Base-by-base conservation (phyloP, 2,113 vertebrate genomes). In the Parus major region DNA sequence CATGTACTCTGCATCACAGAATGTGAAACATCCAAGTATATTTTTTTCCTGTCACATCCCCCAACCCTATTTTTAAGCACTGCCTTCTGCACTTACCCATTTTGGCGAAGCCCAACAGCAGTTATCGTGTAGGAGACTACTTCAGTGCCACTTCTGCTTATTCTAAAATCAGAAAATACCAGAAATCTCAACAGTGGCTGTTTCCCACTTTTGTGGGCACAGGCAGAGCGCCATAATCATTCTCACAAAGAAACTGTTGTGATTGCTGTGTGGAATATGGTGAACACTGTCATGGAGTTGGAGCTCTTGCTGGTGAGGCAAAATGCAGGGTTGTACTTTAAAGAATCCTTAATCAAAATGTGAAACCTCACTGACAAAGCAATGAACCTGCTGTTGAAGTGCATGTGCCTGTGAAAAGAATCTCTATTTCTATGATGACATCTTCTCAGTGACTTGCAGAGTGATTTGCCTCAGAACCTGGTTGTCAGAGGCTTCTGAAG, bases 51-150 rank as follows among this genome's bases (percentile, higher is more conserved):
- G 66, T 75, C 53, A 53, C 75, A 82, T 90, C 78, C 84, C 73
- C 41, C 31, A 86, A 28, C 47, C 75, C 57, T 95, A 71, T 94
- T 96, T 93, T 95, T 95, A 95, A 90, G 71, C 39, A 28, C 59
- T 82, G 64, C 64, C 64, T 91, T 89, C 90, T 92, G 69, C 71
- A 50, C 55, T 94, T 86, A 70, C 22, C 39, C 41, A 0, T 93
- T 95, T 85, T 95, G 90, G 81, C 75, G 80, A 87, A 88, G 49
- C 24, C 50, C 49, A 70, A 3, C 3, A 12, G 53, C 57, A 44
- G 7, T 68, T 68, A 78, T 59, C 33, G 16, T 1, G n/a, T 64
- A 65, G 53, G 75, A 92, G 22, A 33, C 57, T 64, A 39, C 57
- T 91, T 84, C 76, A 73, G 1, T 78, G 68, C 50, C 35, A 25